Conservation (phyloP, 2,888 invertebrate genomes). For the Acronicta leporina region DNA sequence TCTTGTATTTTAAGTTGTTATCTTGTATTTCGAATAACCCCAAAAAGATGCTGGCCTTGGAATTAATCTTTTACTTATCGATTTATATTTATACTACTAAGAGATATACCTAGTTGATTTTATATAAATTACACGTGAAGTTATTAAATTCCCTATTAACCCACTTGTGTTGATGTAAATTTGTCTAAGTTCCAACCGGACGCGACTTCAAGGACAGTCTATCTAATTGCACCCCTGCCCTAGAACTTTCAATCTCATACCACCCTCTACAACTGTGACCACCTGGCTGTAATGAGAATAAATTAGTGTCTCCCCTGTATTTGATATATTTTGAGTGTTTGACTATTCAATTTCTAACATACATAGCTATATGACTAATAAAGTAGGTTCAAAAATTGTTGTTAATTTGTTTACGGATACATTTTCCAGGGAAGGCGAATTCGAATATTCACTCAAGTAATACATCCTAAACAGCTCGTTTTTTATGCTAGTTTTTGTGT, state of each 20-base stretch:
- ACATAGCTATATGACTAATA: constrained; percentile 5
- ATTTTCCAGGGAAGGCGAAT: too few species aligned
- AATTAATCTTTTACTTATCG: neutral
- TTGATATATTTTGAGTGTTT: constrained; percentile 60
- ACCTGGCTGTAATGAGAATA: constrained; percentile 59
- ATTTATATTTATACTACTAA: neutral
- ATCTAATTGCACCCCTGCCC: constrained; percentile 68
- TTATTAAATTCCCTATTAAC: neutral
- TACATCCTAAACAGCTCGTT: too few species aligned
- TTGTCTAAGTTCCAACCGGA: constrained; percentile 61
- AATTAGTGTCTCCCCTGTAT: constrained; percentile 45
- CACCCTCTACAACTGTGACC: constrained; percentile 38
- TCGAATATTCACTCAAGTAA: too few species aligned
- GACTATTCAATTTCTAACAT: constrained; percentile 52
- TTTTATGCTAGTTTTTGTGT: too few species aligned
- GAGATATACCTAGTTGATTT: too few species aligned
- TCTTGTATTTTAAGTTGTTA: too few species aligned
- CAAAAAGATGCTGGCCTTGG: too few species aligned
- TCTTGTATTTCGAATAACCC: too few species aligned
- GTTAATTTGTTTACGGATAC: constrained; percentile 10
- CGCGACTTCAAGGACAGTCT: constrained; percentile 57
- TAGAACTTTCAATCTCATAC: constrained; percentile 68
- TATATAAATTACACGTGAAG: neutral
- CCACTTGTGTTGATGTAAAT: constrained; percentile 24
- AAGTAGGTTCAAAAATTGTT: neutral